A percentile compares a stretch with the other conserved stretches of the same genome.
These are phyloP conservation scores for Aphelinus atriplicis DNA, from an alignment of 1,140 invertebrate species.

Conservation along the genomic window DNA sequence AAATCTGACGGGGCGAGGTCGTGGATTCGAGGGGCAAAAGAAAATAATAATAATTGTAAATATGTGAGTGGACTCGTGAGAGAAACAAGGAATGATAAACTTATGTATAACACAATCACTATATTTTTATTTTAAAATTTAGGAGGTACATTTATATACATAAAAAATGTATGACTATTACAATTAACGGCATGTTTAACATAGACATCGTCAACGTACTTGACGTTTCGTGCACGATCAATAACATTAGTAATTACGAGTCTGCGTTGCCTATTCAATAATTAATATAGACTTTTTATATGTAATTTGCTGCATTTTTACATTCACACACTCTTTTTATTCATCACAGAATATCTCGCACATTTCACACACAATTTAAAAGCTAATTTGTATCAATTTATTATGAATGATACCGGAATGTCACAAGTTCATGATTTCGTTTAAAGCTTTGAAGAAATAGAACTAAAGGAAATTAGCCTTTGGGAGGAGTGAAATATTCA, in stretches of 20 bases:
- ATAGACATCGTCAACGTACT: slow-evolving; percentile 42
- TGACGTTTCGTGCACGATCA: slow-evolving; percentile 46
- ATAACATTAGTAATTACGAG: slow-evolving; percentile 45
- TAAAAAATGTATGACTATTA: slow-evolving; percentile 61
- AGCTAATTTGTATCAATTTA: slow-evolving; percentile 51
- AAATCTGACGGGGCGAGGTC: too few relatives aligned
- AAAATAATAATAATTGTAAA: too few relatives aligned
- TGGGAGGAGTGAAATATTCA: slow-evolving; percentile 25
- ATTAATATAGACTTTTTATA: background rate
- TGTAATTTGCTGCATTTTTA: background rate
- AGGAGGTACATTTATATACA: slow-evolving; percentile 63
- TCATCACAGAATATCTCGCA: slow-evolving; percentile 39
- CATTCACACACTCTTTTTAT: slow-evolving; percentile 14
- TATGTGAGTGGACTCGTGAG: too few relatives aligned
- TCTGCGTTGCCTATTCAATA: slow-evolving; percentile 32
- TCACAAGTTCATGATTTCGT: slow-evolving; percentile 47
- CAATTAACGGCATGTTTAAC: slow-evolving; percentile 49
- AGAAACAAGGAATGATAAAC: too few relatives aligned
- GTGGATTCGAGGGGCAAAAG: too few relatives aligned
- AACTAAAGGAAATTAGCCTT: slow-evolving; percentile 27
- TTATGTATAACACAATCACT: slow-evolving; percentile 57
- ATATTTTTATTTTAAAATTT: slow-evolving; percentile 62
- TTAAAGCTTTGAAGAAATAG: slow-evolving; percentile 36
- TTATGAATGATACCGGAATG: slow-evolving; percentile 56
- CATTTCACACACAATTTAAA: slow-evolving; percentile 44